Evolutionary conservation across 1,140 invertebrate genomes (phyloP).

Genomic region (Heliconius hewitsoni): DNA sequence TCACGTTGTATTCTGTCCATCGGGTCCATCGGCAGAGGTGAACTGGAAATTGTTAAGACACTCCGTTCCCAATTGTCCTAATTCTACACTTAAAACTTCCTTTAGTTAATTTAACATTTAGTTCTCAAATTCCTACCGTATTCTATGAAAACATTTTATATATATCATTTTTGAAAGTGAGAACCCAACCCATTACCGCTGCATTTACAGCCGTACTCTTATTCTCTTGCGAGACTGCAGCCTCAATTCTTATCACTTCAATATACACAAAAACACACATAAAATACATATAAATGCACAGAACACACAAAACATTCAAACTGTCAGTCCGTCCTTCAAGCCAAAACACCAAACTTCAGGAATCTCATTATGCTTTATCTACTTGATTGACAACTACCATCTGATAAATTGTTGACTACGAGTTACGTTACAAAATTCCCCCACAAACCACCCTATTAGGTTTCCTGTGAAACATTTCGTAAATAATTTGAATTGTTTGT

Average conservation of each 20-base stretch:
- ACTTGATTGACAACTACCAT: slow-evolving; percentile 24
- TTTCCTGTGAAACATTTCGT: neutral
- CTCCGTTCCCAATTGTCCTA: neutral
- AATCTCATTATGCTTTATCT: slow-evolving; percentile 34
- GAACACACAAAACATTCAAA: neutral
- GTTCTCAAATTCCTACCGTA: neutral
- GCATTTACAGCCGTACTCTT: too few relatives aligned
- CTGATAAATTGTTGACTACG: slow-evolving; percentile 25
- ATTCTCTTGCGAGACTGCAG: too few relatives aligned
- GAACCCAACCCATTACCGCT: too few relatives aligned
- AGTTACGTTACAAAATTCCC: neutral
- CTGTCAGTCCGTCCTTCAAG: slow-evolving; percentile 22
- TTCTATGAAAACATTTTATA: too few relatives aligned
- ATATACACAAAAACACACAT: too few relatives aligned
- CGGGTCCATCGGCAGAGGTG: neutral
- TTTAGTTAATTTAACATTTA: too few relatives aligned
- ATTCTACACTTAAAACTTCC: too few relatives aligned
- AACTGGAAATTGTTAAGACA: neutral
- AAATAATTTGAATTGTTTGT: neutral
- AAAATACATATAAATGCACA: neutral
- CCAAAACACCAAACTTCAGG: slow-evolving; percentile 26
- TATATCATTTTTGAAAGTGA: too few relatives aligned
- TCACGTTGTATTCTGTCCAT: neutral
- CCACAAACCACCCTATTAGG: neutral
- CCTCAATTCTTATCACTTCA: too few relatives aligned